Evolutionary conservation across 2,888 invertebrate genomes (phyloP), one percentile per base, ranked within the genome.

Genomic region (Ceratothoa steindachneri): DNA sequence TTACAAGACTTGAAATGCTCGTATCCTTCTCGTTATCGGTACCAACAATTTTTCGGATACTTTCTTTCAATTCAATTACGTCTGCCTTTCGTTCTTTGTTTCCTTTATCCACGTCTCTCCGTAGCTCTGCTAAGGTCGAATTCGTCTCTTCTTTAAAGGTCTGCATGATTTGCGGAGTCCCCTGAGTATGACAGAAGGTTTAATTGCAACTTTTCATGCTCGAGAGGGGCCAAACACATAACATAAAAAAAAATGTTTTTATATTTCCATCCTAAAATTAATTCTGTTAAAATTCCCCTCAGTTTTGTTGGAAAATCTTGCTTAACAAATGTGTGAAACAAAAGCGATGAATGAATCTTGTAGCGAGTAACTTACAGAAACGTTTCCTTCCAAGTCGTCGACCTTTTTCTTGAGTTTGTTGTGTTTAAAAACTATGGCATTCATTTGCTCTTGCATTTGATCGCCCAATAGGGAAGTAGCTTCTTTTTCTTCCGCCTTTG

Each of bases 401-500:
- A 81, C 77, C 64, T 81, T 80, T 29, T 80, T 78, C 71, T 80
- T 81, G 51, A 81, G 80, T 29, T 80, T 70, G 51, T 80, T 80
- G 30, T 81, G 81, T 4, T 74, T 73, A 76, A 81, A 81, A n/a
- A 74, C 22, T 7, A 81, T 60, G 0, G 73, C 60, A 55, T 81
- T 81, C 3, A 81, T 74, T 69, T 81, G 76, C 30, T 80, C 74
- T n/a, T 80, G 75, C 31, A 81, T 53, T 24, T 78, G 72, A 67
- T 80, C 78, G 22, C 81, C 81, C 73, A 80, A 75, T 41, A 81
- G 74, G 3, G 69, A 41, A 22, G 65, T 77, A 64, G 73, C 70
- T 27, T 80, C 76, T 24, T 80, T 69, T 12, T 78, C 74, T 22
- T 80, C 71, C 1, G 67, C 70, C 31, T 22, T 22, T 15, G 75